Base-by-base conservation (phyloP, 1,140 invertebrate genomes). In the Luehdorfia chinensis region DNA sequence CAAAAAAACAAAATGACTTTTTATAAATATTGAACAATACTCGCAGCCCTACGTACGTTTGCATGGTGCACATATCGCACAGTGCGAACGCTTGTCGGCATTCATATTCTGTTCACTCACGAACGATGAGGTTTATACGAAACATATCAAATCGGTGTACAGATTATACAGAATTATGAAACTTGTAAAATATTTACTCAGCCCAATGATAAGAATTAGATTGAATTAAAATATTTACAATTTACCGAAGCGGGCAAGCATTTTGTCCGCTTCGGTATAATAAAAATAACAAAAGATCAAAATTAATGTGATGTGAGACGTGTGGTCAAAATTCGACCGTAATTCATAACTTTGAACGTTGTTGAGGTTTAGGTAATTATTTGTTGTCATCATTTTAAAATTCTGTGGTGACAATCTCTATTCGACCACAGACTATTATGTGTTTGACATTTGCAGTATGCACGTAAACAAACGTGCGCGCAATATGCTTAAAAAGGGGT, bases 101-200 rank as follows among this genome's bases (percentile, higher is more conserved):
- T 43, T 28, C 39, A 30, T 43, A 43, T 28, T 9, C 39, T 13
- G 19, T 39, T 18, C 39, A 28, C 39, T 43, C 39, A n/a, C 23
- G 39, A 43, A 14, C 23, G 25, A 43, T 43, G 39, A 43, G 23
- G 28, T 25, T 43, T 43, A 25, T 43, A 28, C 39, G n/a, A 18
- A 34, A 28, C 39, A 43, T 28, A 43, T 30, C 25, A 43, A 30
- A 43, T 43, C 39, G 14, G 13, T 43, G 39, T 43, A 30, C 12
- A 43, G 14, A 30, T 30, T 43, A 43, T 27, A 41, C n/a, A 36
- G 12, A 37, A 37, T 23, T 6, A 28, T 18, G 16, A 43, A 28
- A 14, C 25, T 30, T 30, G 14, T 37, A 4, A 12, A 3, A 12
- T 9, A 16, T 14, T n/a, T 12, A 28, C 14, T 5, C 28, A 11